Percentiles rank a stretch among this genome's conserved stretches.
Conservation (phyloP, 30 jellyfish, hydroid and myxozoan genomes). For the Hydra vulgaris region DNA sequence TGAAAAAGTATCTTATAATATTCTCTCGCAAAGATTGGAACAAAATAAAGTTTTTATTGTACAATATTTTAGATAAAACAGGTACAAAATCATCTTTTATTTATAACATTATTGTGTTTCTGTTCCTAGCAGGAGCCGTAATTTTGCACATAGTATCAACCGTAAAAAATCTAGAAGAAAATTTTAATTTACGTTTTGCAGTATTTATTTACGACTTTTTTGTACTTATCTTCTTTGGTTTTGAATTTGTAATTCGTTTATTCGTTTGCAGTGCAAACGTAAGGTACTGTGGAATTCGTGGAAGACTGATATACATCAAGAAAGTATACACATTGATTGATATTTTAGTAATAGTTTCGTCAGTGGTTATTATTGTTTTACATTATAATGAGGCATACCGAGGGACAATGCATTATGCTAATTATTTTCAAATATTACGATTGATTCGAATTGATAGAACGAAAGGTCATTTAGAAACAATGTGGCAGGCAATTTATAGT, state of each 20-base stretch:
- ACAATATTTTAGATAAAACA: slow-evolving; percentile 12
- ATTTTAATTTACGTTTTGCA: background rate
- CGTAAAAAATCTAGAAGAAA: background rate
- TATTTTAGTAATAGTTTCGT: slow-evolving; percentile 7
- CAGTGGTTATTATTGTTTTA: slow-evolving; percentile 3
- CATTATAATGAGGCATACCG: slow-evolving; percentile 9
- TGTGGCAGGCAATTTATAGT: slow-evolving; percentile 46
- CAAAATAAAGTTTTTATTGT: background rate
- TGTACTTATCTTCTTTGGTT: slow-evolving; percentile 6
- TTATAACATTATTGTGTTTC: background rate
- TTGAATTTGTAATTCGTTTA: slow-evolving; percentile 16
- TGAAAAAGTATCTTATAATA: too few species aligned
- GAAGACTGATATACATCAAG: slow-evolving; percentile 11
- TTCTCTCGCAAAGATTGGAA: background rate
- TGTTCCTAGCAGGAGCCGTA: background rate
- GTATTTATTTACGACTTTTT: slow-evolving; percentile 2
- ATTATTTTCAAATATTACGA: slow-evolving; percentile 45
- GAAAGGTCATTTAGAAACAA: slow-evolving; percentile 66
- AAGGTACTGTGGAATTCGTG: slow-evolving; percentile 16
- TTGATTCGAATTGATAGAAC: slow-evolving; percentile 73
- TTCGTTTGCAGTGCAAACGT: slow-evolving; percentile 15
- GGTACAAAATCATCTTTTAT: background rate
- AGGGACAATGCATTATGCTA: slow-evolving; percentile 7
- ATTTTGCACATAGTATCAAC: slow-evolving; percentile 13
- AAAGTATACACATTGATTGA: slow-evolving; percentile 14